Evolutionary conservation across 1,140 invertebrate genomes (phyloP).

Genomic region (Eumeta japonica): DNA sequence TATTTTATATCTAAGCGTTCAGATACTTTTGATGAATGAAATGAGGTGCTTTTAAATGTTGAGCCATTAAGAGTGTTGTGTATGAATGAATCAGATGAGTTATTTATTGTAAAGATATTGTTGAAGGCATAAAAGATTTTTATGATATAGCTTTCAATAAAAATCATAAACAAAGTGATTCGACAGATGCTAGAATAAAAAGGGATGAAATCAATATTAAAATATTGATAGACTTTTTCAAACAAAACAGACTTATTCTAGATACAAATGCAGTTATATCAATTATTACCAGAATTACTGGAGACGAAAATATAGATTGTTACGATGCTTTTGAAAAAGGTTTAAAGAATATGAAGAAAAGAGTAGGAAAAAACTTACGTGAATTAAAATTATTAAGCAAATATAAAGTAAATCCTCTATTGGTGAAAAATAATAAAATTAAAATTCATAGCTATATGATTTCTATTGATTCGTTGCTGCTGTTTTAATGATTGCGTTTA

Average conservation of each 20-base stretch:
- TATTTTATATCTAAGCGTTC: too few relatives aligned
- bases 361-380: constrained; percentile 10
- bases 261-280: constrained; percentile 11
- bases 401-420: constrained; percentile 16
- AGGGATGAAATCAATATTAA: constrained; percentile 10
- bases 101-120: constrained; percentile 18
- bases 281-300: constrained; percentile 16
- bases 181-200: constrained; percentile 13
- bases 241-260: constrained; percentile 8
- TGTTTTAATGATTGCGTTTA: constrained; percentile 19
- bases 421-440: constrained; percentile 15
- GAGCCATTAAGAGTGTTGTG: too few relatives aligned
- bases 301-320: constrained; percentile 13
- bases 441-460: constrained; percentile 18
- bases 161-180: too few relatives aligned
- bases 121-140: constrained; percentile 17
- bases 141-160: constrained; percentile 17
- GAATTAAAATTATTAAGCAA: constrained; percentile 16
- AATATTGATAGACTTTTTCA: constrained; percentile 12
- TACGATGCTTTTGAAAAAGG: constrained; percentile 13
- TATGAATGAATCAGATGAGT: too few relatives aligned
- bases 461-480: constrained; percentile 17
- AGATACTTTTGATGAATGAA: too few relatives aligned
- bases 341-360: constrained; percentile 16
- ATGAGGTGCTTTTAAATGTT: too few relatives aligned